These are phyloP conservation scores for Drosophila picticornis DNA, from an alignment of 2,888 invertebrate species.

Conservation along the genomic window DNA sequence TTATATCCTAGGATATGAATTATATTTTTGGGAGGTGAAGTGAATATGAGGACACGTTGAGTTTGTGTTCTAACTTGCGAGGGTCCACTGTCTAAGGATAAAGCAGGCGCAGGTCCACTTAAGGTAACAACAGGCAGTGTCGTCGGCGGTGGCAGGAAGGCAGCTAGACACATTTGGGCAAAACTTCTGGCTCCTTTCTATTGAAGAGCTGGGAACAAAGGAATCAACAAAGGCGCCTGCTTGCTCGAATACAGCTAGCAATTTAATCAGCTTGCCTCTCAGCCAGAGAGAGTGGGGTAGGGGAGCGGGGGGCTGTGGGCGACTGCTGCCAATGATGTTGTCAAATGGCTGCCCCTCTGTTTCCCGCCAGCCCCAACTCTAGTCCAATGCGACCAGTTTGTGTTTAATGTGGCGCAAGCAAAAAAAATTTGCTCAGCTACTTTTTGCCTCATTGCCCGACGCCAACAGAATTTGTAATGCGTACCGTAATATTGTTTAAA, in stretches of 20 bases:
- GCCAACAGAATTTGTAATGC: conserved; percentile 70
- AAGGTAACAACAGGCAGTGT: conserved; percentile 54
- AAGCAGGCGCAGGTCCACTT: conserved; percentile 65
- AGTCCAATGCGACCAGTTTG: conserved; percentile 33
- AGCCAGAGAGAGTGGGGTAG: background rate
- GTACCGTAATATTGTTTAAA: conserved; percentile 63
- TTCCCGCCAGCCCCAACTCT: conserved; percentile 2
- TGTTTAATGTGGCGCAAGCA: conserved; percentile 75
- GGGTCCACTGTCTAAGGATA: conserved; percentile 23
- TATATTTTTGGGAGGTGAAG: background rate
- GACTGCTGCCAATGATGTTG: conserved; percentile 71
- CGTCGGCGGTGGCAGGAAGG: conserved; percentile 26
- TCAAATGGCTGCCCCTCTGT: conserved; percentile 61
- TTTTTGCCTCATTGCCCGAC: conserved; percentile 60
- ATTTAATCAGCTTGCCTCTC: conserved; percentile 68
- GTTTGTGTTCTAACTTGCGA: background rate
- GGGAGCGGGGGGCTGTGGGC: conserved; percentile 20
- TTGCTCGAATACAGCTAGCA: conserved; percentile 54
- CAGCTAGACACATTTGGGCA: conserved; percentile 75
- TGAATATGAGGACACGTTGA: background rate
- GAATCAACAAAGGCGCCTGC: conserved; percentile 61
- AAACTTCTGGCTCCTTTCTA: conserved; percentile 45
- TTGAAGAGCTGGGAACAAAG: conserved; percentile 61
- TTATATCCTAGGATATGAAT: background rate
- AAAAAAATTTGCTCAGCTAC: conserved; percentile 57